Evolutionary conservation across 1,140 invertebrate species (phyloP), one percentile per base, ranked within the genome.

Genomic region (Neodiprion pinetum): DNA sequence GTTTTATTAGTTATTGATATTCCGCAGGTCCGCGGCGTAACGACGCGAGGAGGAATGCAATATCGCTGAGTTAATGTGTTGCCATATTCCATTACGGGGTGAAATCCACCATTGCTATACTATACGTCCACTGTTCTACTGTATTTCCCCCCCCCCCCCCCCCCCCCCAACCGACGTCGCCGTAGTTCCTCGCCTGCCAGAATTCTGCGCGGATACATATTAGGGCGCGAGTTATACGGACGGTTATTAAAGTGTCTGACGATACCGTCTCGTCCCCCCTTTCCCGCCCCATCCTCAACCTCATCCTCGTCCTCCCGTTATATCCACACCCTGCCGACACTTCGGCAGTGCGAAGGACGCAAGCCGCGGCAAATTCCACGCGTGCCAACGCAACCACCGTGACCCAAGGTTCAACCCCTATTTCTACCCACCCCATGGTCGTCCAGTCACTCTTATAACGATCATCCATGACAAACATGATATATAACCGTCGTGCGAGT

Each of bases 241-340:
- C 70, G 70, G 70, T 71, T 71, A 71, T 71, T 71, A 71, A 71
- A 71, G 28, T 71, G 70, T 71, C 70, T 23, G 11, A 49, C 48
- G 23, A 40, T 40, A 50, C n/a, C 40, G 47, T n/a, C 23, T 21
- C 70, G 4, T 12, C 70, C 10, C 9, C 70, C 70, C 14, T 69
- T 23, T 12, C 12, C 67, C 67, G 1, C 23, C 67, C 67, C 10
- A 69, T 10, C 23, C 67, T 12, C 17, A 21, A 1, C 17, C 17
- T 21, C 17, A 21, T 21, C 17, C 17, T 21, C 17, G 17, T 21
- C 17, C 17, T 21, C 17, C 17, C 0, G 17, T 21, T 21, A 21
- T 21, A 21, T 21, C 17, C 17, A 21, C 53, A 61, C 5, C 28
- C 28, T 40, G 28, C 28, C 28, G 28, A 40, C 28, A 40, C 28